Conservation (phyloP, 53 echinoderm and acorn worm species). For the Astropecten irregularis region DNA sequence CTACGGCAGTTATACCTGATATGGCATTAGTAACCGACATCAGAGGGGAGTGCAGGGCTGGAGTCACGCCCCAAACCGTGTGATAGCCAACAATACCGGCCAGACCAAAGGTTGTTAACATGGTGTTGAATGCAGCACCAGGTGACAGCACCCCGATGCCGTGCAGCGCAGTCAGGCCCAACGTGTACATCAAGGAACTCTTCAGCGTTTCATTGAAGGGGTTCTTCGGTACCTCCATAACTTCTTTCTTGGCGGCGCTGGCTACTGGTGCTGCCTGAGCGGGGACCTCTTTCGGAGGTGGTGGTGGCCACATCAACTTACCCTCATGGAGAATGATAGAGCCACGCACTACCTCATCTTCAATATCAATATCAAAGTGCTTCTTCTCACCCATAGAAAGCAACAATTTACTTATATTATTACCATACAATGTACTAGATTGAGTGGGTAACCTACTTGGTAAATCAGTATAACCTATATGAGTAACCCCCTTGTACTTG, state of each 20-base stretch:
- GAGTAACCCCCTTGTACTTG: conserved; percentile 93
- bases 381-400: conserved; percentile 87
- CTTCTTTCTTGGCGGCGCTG: conserved; percentile 51
- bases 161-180: conserved; percentile 75
- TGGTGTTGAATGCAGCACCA: conserved; percentile 84
- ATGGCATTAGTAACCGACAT: conserved; percentile 99
- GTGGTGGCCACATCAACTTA: conserved; percentile 96
- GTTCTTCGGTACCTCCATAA: conserved; percentile 37
- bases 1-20: conserved; percentile 98
- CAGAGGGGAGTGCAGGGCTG: conserved; percentile 95
- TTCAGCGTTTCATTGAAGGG: conserved; percentile 80
- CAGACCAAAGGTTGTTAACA: conserved; percentile 93
- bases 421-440: conserved; percentile 95
- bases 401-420: conserved; percentile 94
- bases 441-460: conserved; percentile 98
- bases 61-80: conserved; percentile 99
- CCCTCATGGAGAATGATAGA: conserved; percentile 91
- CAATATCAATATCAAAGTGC: conserved; percentile 88
- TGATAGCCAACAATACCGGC: conserved; percentile 96
- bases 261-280: conserved; percentile 52
- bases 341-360: conserved; percentile 95
- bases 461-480: conserved; percentile 92
- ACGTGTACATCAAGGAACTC: conserved; percentile 78
- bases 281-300: conserved; percentile 89
- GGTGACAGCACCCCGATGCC: conserved; percentile 90